These are phyloP conservation scores for Caenorhabditis inopinata DNA, from an alignment of 1,140 invertebrate species.

Conservation along the genomic window DNA sequence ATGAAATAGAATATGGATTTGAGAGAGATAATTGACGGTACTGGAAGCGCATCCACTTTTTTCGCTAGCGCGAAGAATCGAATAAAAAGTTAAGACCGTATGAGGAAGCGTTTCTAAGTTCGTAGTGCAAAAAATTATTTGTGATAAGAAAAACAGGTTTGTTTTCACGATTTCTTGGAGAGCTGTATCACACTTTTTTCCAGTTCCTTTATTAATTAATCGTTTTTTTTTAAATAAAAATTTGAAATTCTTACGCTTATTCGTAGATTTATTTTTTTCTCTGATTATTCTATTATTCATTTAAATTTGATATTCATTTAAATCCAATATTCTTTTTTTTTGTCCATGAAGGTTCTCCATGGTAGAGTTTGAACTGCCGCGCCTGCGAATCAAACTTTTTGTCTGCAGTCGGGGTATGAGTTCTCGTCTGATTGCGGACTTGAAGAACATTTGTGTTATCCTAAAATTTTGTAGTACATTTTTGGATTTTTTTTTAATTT, in stretches of 20 bases:
- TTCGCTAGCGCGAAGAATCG: neutral
- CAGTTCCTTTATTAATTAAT: no score
- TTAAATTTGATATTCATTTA: no score
- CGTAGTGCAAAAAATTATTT: neutral
- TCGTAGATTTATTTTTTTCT: no score
- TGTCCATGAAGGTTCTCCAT: no score
- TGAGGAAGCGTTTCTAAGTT: slow-evolving; percentile 14
- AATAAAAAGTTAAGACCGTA: slow-evolving; percentile 30
- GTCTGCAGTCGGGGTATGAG: neutral
- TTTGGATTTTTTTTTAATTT: neutral
- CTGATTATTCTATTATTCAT: no score
- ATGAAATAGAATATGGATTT: neutral
- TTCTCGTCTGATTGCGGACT: neutral
- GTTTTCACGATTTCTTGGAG: no score
- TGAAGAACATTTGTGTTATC: neutral
- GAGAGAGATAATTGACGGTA: slow-evolving; percentile 4
- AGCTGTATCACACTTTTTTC: no score
- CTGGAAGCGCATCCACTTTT: slow-evolving; percentile 30
- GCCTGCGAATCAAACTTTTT: slow-evolving; percentile 7
- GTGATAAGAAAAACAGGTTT: slow-evolving; percentile 11
- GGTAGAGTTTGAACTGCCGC: slow-evolving; percentile 1
- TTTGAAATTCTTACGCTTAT: no score
- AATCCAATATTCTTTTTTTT: no score
- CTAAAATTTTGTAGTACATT: neutral
- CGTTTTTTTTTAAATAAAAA: no score